Percentiles rank a stretch among this genome's conserved stretches.
Conservation (phyloP, 1,140 invertebrate species). For the Sminthurides bifidus region DNA sequence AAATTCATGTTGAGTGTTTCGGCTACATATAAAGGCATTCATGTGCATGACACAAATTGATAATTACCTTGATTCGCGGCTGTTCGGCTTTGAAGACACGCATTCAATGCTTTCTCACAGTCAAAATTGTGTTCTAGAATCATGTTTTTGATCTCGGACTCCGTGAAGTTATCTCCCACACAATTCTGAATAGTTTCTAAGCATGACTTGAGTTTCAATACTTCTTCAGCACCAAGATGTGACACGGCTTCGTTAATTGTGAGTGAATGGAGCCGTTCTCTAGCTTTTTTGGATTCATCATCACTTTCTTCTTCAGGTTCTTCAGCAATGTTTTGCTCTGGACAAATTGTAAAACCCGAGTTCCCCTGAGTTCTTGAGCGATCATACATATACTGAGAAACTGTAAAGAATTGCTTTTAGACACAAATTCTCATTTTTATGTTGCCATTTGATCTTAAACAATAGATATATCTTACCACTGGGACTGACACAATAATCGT, state of each 20-base stretch:
- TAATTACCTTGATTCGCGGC: too few species aligned
- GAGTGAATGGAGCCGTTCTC: conserved; percentile 23
- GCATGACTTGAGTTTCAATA: conserved; percentile 54
- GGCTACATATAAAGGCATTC: too few species aligned
- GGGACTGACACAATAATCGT: conserved; percentile 78
- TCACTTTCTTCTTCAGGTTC: conserved; percentile 42
- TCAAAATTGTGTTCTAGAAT: conserved; percentile 58
- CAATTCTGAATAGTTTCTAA: conserved; percentile 68
- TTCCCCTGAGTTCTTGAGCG: conserved; percentile 54
- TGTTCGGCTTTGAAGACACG: conserved; percentile 47
- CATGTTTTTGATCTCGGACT: conserved; percentile 52
- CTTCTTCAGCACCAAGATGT: conserved; percentile 29
- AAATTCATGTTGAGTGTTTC: too few species aligned
- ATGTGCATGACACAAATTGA: too few species aligned
- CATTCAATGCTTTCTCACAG: conserved; percentile 55
- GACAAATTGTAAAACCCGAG: conserved; percentile 49
- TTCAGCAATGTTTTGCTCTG: conserved; percentile 58
- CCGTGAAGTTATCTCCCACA: conserved; percentile 60
- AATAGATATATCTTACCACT: conserved; percentile 44
- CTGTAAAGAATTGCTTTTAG: conserved; percentile 29
- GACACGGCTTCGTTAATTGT: conserved; percentile 30
- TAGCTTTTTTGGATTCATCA: conserved; percentile 34
- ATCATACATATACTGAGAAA: conserved; percentile 71
- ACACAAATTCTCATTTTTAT: conserved; percentile 10
- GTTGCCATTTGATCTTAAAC: background rate